A percentile compares a stretch with the other conserved stretches of the same genome.
Conservation (phyloP, 2,797 vertebrate species). For the Helarctos malayanus region DNA sequence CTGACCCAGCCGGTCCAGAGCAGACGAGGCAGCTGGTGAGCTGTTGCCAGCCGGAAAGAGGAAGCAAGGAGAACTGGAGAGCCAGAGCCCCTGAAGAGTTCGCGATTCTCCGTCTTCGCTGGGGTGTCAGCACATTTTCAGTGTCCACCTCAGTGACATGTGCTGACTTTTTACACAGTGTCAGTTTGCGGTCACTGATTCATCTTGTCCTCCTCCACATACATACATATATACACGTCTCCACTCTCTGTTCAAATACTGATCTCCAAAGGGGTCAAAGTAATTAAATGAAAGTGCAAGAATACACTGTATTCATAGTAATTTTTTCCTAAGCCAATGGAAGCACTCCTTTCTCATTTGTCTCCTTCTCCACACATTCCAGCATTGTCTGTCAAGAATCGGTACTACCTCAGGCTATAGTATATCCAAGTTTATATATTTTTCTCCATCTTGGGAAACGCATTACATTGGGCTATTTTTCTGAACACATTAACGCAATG, state of each 20-base stretch:
- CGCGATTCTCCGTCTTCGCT: not conserved
- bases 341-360: not conserved
- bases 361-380: not conserved
- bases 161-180: conserved; percentile 58
- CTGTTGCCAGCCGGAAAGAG: conserved; percentile 44
- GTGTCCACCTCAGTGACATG: fast-evolving
- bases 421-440: not conserved
- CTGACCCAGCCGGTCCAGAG: fast-evolving
- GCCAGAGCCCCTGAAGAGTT: conserved; percentile 35
- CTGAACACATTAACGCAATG: not conserved
- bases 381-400: not conserved
- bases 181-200: conserved; percentile 47
- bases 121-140: conserved; percentile 65
- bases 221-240: not conserved
- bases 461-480: not conserved
- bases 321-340: not conserved
- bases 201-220: not conserved
- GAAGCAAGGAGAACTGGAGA: conserved; percentile 21
- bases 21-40: conserved; percentile 66
- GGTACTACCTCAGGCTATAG: not conserved
- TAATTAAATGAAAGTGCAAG: not conserved
- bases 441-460: not conserved
- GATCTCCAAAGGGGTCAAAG: conserved; percentile 5
- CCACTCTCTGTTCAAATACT: conserved; percentile 1
- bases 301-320: not conserved